Evolutionary conservation across 2,113 vertebrate species (phyloP).

Genomic region (Spea multiplicata): DNA sequence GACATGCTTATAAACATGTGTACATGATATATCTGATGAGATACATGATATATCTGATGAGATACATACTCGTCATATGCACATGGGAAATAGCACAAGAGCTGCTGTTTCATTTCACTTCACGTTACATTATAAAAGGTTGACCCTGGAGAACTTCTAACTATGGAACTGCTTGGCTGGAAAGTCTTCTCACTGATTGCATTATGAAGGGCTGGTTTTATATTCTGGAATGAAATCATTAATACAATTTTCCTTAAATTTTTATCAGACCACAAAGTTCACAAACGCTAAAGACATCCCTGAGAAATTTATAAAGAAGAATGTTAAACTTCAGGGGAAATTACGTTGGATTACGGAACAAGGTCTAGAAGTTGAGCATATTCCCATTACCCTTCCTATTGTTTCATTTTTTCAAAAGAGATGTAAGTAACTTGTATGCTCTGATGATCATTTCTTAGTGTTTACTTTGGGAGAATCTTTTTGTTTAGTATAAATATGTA

Average conservation of each 20-base stretch:
- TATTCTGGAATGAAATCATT: background rate
- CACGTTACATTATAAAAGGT: too few species aligned
- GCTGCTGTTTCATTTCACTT: background rate
- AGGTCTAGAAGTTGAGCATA: conserved; percentile 84
- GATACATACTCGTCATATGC: too few species aligned
- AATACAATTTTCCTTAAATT: background rate
- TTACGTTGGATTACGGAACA: conserved; percentile 70
- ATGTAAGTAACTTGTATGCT: conserved; percentile 66
- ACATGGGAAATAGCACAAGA: background rate
- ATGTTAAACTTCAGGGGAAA: conserved; percentile 82
- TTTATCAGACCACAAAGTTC: conserved; percentile 80
- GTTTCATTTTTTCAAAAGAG: conserved; percentile 70
- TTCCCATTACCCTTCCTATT: conserved; percentile 82
- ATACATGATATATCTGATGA: too few species aligned
- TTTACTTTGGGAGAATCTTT: too few species aligned
- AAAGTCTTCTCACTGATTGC: too few species aligned
- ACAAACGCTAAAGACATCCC: conserved; percentile 79
- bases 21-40: too few species aligned
- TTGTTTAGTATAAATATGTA: too few species aligned
- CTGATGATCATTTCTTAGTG: too few species aligned
- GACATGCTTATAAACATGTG: too few species aligned
- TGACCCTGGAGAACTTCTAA: too few species aligned
- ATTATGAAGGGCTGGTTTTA: too few species aligned
- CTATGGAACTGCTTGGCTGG: too few species aligned
- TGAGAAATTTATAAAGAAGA: conserved; percentile 76